Evolutionary conservation across 2,113 vertebrate species (phyloP), one percentile per base, ranked within the genome.

Genomic region (Alces alces): DNA sequence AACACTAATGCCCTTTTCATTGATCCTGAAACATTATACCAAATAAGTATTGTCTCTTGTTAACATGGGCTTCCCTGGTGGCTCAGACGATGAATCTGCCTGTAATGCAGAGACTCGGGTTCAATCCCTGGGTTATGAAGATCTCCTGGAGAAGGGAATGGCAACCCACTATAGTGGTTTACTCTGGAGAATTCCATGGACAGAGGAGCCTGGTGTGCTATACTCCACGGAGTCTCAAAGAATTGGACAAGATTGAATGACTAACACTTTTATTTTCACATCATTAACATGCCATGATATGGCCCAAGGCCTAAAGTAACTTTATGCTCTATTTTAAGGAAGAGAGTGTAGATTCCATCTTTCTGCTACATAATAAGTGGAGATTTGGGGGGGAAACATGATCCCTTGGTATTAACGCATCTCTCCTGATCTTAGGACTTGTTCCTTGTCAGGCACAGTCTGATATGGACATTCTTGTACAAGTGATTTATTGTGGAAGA

Each of bases 101-200:
- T 43, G 21, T 23, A 39, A 7, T 43, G 36, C 0, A 0, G 36
- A 73, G 36, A 73, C 21, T 11, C 11, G 0, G 11, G 36, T 39
- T 73, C 36, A 25, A 39, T 39, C 36, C 21, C 66, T 73, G 66
- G 21, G 36, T 23, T 73, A 14, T 39, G 36, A 43, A 43, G 70
- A 73, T 43, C 36, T 23, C 70, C 21, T 43, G 70, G 70, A 39
- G 36, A 43, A 25, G 21, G 66, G 10, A 73, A 43, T 43, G 36
- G 21, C 21, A 25, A 73, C 36, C 70, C 6, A 43, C 36, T 73
- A 23, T 11, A 43, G 70, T 9, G 25, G 19, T 73, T 25, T 73
- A 21, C 19, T 36, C 70, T 73, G 70, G 70, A 73, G 70, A 73
- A 43, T 73, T 73, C 70, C 36, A 39, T 43, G 36, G 5, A 73